These are phyloP conservation scores for Solenopsis fugax DNA, from an alignment of 1,140 invertebrate species.

Conservation along the genomic window DNA sequence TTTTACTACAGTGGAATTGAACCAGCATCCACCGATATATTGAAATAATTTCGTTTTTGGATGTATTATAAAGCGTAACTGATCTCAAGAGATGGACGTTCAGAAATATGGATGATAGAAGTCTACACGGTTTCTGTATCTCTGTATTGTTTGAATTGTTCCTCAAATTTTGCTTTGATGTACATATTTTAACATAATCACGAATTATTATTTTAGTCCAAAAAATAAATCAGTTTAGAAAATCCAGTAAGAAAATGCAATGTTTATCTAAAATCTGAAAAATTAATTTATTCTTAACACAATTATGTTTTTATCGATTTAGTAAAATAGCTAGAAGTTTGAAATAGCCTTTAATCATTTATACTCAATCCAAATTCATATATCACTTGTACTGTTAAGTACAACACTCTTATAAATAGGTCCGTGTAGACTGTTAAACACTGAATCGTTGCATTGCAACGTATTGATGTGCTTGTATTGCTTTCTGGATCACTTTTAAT, in stretches of 20 bases:
- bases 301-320: not conserved
- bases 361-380: not conserved
- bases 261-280: not conserved
- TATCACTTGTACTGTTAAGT: not conserved
- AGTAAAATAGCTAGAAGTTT: conserved; percentile 6
- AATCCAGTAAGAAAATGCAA: not conserved
- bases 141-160: not conserved
- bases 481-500: conserved; percentile 43
- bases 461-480: conserved; percentile 82
- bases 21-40: conserved; percentile 70
- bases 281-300: not conserved
- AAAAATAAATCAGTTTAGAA: not conserved
- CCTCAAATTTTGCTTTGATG: not conserved
- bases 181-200: not conserved
- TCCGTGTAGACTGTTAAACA: conserved; percentile 50
- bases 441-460: conserved; percentile 74
- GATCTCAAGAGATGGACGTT: conserved; percentile 73
- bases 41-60: conserved; percentile 78
- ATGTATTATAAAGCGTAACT: conserved; percentile 75
- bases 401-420: not conserved
- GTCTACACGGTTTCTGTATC: not conserved
- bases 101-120: conserved; percentile 69
- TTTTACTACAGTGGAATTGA: conserved; percentile 49
- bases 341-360: not conserved
- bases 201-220: not conserved